Conservation (phyloP, 2,797 vertebrate species). For the Holocentrus rufus region DNA sequence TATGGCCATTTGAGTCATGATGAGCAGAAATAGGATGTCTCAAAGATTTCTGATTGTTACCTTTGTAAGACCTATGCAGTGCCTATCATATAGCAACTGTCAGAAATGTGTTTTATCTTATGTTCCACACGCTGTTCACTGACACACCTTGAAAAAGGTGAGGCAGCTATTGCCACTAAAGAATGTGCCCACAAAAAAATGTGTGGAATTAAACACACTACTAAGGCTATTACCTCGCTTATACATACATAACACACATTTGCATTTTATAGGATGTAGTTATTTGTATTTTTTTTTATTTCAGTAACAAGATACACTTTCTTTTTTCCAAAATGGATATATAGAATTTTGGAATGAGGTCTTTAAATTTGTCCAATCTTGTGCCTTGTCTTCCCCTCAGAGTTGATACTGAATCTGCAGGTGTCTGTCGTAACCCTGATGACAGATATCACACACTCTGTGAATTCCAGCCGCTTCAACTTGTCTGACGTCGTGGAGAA, state of each 20-base stretch:
- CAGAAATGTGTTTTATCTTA: not conserved
- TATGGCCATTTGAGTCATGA: not conserved
- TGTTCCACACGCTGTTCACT: not conserved
- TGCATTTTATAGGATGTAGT: too few relatives aligned
- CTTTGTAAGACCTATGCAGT: too few relatives aligned
- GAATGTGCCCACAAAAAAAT: too few relatives aligned
- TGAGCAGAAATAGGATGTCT: not conserved
- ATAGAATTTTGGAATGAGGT: too few relatives aligned
- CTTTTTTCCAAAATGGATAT: not conserved
- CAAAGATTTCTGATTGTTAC: not conserved
- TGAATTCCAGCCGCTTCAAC: constrained; percentile 65
- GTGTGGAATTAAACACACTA: too few relatives aligned
- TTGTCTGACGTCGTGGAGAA: constrained; percentile 41
- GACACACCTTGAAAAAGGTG: not conserved
- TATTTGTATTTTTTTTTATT: too few relatives aligned
- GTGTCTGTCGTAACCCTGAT: constrained; percentile 65
- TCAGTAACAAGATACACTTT: not conserved
- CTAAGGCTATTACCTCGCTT: too few relatives aligned
- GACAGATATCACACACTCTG: constrained; percentile 36
- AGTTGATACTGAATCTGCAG: constrained; percentile 68
- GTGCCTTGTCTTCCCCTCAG: constrained; percentile 59
- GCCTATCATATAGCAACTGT: not conserved
- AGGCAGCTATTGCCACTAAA: too few relatives aligned
- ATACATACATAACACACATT: too few relatives aligned
- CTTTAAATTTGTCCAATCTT: not conserved